A percentile compares a stretch with the other conserved stretches of the same genome.
phyloP scores from a whole-genome alignment of 1,140 invertebrate genomes.

The Aleiodes sp. region DNA sequence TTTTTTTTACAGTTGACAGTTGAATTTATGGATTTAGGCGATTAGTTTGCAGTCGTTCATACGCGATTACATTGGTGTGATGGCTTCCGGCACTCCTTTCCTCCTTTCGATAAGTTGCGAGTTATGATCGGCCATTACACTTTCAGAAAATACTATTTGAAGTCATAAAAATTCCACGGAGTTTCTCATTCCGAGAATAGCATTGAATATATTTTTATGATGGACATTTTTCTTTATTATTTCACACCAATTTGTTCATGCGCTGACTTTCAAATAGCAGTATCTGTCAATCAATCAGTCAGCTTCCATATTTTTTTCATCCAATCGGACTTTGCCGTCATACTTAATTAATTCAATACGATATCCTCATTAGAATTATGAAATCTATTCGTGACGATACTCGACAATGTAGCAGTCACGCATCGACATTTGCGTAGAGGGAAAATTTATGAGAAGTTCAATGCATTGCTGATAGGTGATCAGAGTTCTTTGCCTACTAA shows the following conservation, averaged over 20 bases:
- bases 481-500: conserved; percentile 32
- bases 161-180: neutral
- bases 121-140: conserved; percentile 1
- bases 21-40: conserved; percentile 14
- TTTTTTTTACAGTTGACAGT: conserved; percentile 2
- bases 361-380: no score
- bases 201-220: no score
- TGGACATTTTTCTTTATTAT: no score
- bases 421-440: no score
- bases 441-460: conserved; percentile 19
- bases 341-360: no score
- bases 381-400: no score
- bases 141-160: neutral
- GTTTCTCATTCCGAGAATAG: neutral
- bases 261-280: no score
- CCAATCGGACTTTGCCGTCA: no score
- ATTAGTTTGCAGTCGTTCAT: conserved; percentile 18
- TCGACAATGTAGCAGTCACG: no score
- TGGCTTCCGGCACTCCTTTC: neutral
- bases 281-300: no score
- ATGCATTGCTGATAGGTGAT: conserved; percentile 34
- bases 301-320: no score
- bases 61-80: conserved; percentile 11
- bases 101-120: neutral
- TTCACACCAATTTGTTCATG: no score